Evolutionary conservation across 2,113 vertebrate species (phyloP).

Genomic region (Grammomys surdaster): DNA sequence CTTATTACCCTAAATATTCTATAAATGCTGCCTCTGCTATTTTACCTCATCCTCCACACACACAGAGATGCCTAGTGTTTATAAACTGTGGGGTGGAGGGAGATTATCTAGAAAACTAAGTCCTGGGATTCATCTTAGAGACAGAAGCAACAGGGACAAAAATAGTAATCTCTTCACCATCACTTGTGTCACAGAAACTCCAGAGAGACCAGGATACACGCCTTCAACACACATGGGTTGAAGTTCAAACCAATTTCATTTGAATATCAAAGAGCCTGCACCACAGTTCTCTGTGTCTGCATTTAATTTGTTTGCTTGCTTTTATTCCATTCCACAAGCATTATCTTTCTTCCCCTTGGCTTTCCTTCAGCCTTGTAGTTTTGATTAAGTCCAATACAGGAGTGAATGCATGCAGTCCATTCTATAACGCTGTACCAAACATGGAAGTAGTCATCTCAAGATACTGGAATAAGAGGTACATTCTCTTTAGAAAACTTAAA

Average conservation of each 20-base stretch:
- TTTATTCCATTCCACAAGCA: constrained; percentile 54
- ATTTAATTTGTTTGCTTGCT: constrained; percentile 66
- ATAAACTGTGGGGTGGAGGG: neutral
- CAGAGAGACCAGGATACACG: constrained; percentile 36
- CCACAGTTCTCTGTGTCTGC: constrained; percentile 70
- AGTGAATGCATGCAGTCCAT: neutral
- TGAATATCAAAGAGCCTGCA: constrained; percentile 76
- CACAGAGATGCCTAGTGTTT: neutral
- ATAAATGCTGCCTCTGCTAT: neutral
- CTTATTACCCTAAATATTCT: neutral
- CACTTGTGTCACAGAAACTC: constrained; percentile 58
- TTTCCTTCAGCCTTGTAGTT: constrained; percentile 65
- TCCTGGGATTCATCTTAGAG: constrained; percentile 11
- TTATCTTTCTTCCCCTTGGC: constrained; percentile 71
- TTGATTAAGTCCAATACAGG: constrained; percentile 52
- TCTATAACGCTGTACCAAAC: neutral
- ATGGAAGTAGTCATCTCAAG: neutral
- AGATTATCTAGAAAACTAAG: constrained; percentile 29
- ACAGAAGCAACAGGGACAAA: constrained; percentile 33
- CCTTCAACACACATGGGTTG: constrained; percentile 12
- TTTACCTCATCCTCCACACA: neutral
- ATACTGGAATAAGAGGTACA: neutral
- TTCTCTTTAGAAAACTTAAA: constrained; percentile 37
- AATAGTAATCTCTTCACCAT: constrained; percentile 33
- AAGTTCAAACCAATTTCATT: constrained; percentile 68